phyloP scores from a whole-genome alignment of 1,140 invertebrate species.

The Helicoverpa zea region DNA sequence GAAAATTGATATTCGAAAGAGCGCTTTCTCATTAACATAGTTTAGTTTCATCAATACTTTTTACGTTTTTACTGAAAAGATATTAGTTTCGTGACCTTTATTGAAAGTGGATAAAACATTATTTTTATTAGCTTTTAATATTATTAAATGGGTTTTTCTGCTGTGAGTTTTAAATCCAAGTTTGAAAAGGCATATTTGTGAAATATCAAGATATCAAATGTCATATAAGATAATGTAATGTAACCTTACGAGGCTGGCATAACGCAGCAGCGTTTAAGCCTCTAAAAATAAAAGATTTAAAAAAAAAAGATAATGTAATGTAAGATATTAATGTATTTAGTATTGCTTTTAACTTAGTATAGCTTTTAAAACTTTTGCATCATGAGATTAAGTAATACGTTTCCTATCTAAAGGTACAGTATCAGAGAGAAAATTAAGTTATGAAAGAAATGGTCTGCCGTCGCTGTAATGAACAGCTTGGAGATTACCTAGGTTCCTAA shows the following conservation, averaged over 20 bases:
- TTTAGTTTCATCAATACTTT: not conserved
- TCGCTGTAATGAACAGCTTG: not conserved
- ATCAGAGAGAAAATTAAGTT: slow-evolving; percentile 19
- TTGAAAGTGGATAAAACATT: not conserved
- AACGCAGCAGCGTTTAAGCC: too few relatives aligned
- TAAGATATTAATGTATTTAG: too few relatives aligned
- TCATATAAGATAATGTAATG: too few relatives aligned
- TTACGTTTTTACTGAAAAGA: not conserved
- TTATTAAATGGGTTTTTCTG: not conserved
- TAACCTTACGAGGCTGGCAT: too few relatives aligned
- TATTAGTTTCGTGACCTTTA: not conserved
- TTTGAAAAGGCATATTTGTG: too few relatives aligned
- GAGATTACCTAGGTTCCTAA: slow-evolving; percentile 14
- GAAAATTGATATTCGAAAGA: too few relatives aligned
- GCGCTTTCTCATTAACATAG: not conserved
- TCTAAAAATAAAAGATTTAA: too few relatives aligned
- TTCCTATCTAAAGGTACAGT: not conserved
- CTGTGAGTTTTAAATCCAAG: not conserved
- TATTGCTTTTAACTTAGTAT: too few relatives aligned
- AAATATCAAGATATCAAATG: too few relatives aligned
- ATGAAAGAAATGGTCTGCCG: slow-evolving; percentile 8
- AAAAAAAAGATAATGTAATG: too few relatives aligned
- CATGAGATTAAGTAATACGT: not conserved
- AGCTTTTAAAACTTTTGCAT: not conserved
- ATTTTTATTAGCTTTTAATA: not conserved